Conservation (phyloP, 2,797 vertebrate species). For the Enteromius thamalakanensis region DNA sequence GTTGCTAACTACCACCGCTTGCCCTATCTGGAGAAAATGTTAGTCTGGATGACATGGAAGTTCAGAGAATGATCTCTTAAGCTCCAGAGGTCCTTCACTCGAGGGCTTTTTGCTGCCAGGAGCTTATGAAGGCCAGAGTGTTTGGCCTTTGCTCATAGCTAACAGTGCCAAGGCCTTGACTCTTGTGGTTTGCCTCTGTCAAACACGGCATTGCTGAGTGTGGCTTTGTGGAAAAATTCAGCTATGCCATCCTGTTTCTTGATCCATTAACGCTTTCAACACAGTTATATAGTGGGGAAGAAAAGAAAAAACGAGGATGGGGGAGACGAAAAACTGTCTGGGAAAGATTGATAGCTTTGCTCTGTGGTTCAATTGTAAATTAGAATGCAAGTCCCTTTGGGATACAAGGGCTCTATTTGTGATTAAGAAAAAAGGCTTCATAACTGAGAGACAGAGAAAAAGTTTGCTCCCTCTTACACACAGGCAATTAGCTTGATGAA, state of each 20-base stretch:
- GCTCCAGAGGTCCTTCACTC: slow-evolving; percentile 43
- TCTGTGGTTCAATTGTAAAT: slow-evolving; percentile 99
- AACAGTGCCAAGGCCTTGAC: slow-evolving; percentile 52
- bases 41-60: slow-evolving; percentile 32
- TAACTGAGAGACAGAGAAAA: slow-evolving; percentile 93
- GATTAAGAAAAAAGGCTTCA: slow-evolving; percentile 96
- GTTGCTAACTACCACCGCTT: slow-evolving; percentile 33
- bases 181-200: slow-evolving; percentile 52
- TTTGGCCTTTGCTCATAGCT: slow-evolving; percentile 54
- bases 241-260: slow-evolving; percentile 74
- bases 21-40: slow-evolving; percentile 37
- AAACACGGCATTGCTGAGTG: slow-evolving; percentile 32
- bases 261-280: slow-evolving; percentile 85
- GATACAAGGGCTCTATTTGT: slow-evolving; percentile 96
- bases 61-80: slow-evolving; percentile 47
- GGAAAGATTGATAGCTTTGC: slow-evolving; percentile 97
- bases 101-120: slow-evolving; percentile 40
- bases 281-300: slow-evolving; percentile 89
- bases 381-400: slow-evolving; percentile 95
- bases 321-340: slow-evolving; percentile 73
- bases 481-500: slow-evolving; percentile 99
- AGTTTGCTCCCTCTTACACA: slow-evolving; percentile 95
- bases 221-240: slow-evolving; percentile 47
- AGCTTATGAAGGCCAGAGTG: slow-evolving; percentile 56
- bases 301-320: slow-evolving; percentile 62